phyloP scores from a whole-genome alignment of 2,113 vertebrate genomes.

The Heterotis niloticus region DNA sequence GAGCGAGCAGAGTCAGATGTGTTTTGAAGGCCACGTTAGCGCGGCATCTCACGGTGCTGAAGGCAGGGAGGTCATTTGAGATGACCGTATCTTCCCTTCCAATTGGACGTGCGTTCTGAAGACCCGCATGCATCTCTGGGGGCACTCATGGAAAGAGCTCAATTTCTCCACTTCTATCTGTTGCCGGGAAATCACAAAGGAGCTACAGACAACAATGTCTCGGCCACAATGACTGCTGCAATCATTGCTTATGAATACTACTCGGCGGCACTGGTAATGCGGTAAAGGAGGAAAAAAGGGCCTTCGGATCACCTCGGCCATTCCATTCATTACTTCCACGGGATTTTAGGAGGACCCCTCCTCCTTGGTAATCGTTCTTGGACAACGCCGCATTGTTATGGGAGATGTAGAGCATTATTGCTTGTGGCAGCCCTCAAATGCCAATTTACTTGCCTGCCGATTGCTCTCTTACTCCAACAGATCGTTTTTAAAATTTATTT shows the following conservation, averaged over 20 bases:
- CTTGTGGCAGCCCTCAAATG: constrained; percentile 65
- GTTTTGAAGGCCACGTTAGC: too few species aligned
- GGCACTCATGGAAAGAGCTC: neutral
- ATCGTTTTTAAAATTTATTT: constrained; percentile 57
- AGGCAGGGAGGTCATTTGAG: too few species aligned
- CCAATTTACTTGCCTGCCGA: constrained; percentile 63
- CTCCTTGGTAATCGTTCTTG: constrained; percentile 60
- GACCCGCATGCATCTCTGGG: constrained; percentile 2
- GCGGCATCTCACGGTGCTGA: too few species aligned
- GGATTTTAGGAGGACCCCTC: constrained; percentile 46
- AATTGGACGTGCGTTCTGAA: neutral
- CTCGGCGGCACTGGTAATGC: neutral
- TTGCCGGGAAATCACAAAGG: neutral
- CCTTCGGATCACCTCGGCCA: constrained; percentile 44
- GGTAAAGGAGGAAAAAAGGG: neutral
- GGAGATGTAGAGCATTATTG: constrained; percentile 61
- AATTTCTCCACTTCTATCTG: neutral
- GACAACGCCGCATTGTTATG: constrained; percentile 49
- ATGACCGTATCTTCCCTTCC: too few species aligned
- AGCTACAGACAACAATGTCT: neutral
- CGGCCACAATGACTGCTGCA: neutral
- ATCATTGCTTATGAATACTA: constrained; percentile 21
- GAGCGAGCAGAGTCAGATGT: too few species aligned
- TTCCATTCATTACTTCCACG: constrained; percentile 50
- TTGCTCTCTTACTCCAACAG: constrained; percentile 56